Base-by-base conservation (phyloP, 2,888 invertebrate genomes). In the Linyphia triangularis region DNA sequence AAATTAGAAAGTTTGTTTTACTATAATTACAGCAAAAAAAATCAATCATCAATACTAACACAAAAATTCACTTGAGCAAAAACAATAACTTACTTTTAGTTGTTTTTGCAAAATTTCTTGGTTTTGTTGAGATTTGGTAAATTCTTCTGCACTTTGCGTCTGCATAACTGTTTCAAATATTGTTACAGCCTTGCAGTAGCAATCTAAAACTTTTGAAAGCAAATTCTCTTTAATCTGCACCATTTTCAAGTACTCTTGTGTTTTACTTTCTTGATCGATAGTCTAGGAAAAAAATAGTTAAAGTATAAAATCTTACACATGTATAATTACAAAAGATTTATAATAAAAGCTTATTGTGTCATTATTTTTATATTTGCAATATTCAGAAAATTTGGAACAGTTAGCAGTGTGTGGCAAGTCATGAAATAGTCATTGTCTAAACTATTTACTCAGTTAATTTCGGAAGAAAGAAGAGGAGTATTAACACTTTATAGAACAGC, bases 191-290 rank as follows among this genome's bases (percentile, higher is more conserved):
- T 77, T 73, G 0, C 57, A 40, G 51, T 88, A 88, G n/a, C 61
- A 30, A 6, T 40, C 81, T 13, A 88, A 69, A 33, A 88, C 40
- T 28, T 81, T 88, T 2, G 43, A 43, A 13, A 82, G 24, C 19
- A 88, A 40, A 28, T 82, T 69, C 43, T 81, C 81, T 69, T 88
- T 81, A 7, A 19, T 16, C 69, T 73, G 69, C 1, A 69, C 28
- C 5, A 81, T n/a, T 13, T 69, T 67, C 10, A 26, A 26, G 40
- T 33, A 81, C 26, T 81, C 73, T 7, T 57, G 30, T n/a, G 7
- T 57, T 22, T 67, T 65, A n/a, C 26, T 26, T 7, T 22, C 4
- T 73, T 63, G 72, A 33, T 51, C 6, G 16, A 73, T 13, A 33
- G 51, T 61, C 86, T 86, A 19, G 22, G n/a, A 67, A 57, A 6